These are phyloP conservation scores for Melanargia galathea DNA, from an alignment of 2,888 invertebrate genomes.

Conservation along the genomic window DNA sequence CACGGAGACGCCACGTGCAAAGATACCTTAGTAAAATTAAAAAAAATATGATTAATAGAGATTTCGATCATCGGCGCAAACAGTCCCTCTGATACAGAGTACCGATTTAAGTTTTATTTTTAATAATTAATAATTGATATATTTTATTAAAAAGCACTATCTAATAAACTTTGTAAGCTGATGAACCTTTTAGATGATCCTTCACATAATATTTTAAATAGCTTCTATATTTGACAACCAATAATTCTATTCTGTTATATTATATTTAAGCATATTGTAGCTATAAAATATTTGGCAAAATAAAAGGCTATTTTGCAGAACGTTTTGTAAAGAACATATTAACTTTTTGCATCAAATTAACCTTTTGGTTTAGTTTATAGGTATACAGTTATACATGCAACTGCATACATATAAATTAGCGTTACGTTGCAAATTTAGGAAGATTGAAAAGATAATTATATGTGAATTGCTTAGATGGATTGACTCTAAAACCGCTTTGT, in stretches of 20 bases:
- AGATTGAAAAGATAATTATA: not conserved
- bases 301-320: not conserved
- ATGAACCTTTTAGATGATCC: slow-evolving; percentile 24
- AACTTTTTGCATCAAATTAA: too few species aligned
- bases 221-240: slow-evolving; percentile 14
- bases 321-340: not conserved
- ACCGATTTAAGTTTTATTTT: slow-evolving; percentile 53
- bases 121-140: slow-evolving; percentile 40
- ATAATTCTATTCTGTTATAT: too few species aligned
- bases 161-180: slow-evolving; percentile 57
- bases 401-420: slow-evolving; percentile 4
- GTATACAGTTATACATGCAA: too few species aligned
- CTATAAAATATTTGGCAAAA: not conserved
- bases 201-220: slow-evolving; percentile 14
- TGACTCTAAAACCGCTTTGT: slow-evolving; percentile 5
- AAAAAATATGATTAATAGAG: slow-evolving; percentile 51
- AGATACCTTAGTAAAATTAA: slow-evolving; percentile 10
- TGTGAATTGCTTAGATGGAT: not conserved
- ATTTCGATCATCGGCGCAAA: slow-evolving; percentile 63
- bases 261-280: slow-evolving; percentile 3
- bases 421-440: not conserved
- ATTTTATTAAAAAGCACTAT: slow-evolving; percentile 74
- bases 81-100: slow-evolving; percentile 76
- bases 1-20: slow-evolving; percentile 11
- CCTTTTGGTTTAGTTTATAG: too few species aligned